Evolutionary conservation across 1,140 invertebrate species (phyloP), one percentile per base, ranked within the genome.

Genomic region (Bilobella aurantiaca): DNA sequence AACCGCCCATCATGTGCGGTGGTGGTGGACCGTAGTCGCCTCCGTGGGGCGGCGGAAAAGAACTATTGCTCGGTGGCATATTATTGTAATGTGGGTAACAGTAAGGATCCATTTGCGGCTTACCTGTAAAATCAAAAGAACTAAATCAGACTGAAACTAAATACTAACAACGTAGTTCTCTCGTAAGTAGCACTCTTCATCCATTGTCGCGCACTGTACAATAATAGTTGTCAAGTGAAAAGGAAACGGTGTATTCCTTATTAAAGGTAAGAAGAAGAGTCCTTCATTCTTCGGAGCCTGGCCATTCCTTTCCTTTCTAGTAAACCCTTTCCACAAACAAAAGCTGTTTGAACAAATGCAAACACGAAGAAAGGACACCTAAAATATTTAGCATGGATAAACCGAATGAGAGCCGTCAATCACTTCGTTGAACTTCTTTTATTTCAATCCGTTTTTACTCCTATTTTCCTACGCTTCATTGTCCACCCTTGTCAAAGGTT

Each of bases 71-170:
- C 18, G 66, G 66, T 47, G 68, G 71, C 67, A 72, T 65, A 49
- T 72, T 72, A 58, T 69, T 72, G 34, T 69, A 69, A 56, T 65
- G 68, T 1, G 68, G 71, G 46, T 72, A 72, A 56, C 70, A 72
- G 56, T 68, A 64, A 1, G 63, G 63, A 58, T 70, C 66, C 71
- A 72, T 72, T 34, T 63, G 66, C 23, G 70, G 70, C 34, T 72
- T 72, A 42, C 70, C 70, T 72, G 60, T 18, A 46, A 64, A 27
- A 58, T 42, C 8, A 28, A 58, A 53, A 49, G 21, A 25, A 64
- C 47, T 5, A 21, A n/a, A n/a, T n/a, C 37, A 42, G 37, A 42
- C 37, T 12, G 37, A n/a, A 42, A 42, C 8, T 42, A 42, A 42
- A 42, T 12, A 42, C n/a, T 42, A 42, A 42, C 37, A 42, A 42